phyloP scores from a whole-genome alignment of 2,797 vertebrate species.

The Gymnopithys bicolor region DNA sequence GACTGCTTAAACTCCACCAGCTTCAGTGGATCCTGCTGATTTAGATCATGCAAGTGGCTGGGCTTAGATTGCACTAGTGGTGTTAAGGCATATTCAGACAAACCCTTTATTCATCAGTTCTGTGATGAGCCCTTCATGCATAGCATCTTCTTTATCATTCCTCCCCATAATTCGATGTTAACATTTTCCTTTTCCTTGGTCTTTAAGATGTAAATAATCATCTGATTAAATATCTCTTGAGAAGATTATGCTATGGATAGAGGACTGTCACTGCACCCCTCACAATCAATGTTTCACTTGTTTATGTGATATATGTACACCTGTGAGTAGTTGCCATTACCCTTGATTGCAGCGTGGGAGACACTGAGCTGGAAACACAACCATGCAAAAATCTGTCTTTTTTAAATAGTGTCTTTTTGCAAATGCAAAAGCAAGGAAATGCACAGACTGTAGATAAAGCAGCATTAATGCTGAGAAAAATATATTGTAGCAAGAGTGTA shows the following conservation, averaged over 20 bases:
- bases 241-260: conserved; percentile 75
- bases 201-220: conserved; percentile 77
- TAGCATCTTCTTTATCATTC: conserved; percentile 64
- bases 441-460: conserved; percentile 59
- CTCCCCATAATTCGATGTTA: conserved; percentile 63
- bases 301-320: conserved; percentile 76
- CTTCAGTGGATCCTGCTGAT: conserved; percentile 46
- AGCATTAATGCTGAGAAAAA: neutral
- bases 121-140: conserved; percentile 47
- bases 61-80: conserved; percentile 1
- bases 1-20: neutral
- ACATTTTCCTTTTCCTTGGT: conserved; percentile 68
- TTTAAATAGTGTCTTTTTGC: conserved; percentile 34
- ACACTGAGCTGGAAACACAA: conserved; percentile 42
- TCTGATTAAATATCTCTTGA: conserved; percentile 76
- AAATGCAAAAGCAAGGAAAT: conserved; percentile 57
- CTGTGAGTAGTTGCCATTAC: conserved; percentile 74
- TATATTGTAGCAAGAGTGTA: neutral
- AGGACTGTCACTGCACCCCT: conserved; percentile 65
- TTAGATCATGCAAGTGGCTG: neutral
- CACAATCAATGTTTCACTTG: conserved; percentile 75
- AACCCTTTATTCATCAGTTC: conserved; percentile 66
- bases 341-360: conserved; percentile 74
- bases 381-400: conserved; percentile 57
- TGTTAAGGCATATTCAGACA: conserved; percentile 59